Base-by-base conservation (phyloP, 1,140 invertebrate genomes). In the Trachymyrmex septentrionalis region DNA sequence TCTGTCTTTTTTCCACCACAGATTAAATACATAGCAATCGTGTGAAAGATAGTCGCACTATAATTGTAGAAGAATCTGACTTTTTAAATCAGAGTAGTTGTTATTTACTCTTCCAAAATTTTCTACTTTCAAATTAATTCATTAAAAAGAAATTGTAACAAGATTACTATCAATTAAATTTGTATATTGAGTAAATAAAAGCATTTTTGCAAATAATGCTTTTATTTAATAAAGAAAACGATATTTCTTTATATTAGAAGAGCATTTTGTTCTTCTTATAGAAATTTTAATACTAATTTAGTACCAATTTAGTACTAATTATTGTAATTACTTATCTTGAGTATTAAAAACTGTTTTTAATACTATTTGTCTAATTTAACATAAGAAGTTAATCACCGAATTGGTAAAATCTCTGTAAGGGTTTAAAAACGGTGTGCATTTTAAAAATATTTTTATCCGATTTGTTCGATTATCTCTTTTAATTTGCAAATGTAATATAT, bases 21-120 rank as follows among this genome's bases (percentile, higher is more conserved):
- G 71, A 89, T 87, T 89, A 78, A 66, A 78, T 82, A 82, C 66
- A 48, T n/a, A 72, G n/a, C 48, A 77, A 89, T 85, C 48, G 19
- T 24, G 27, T 67, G 27, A 69, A 85, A 38, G 72, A 86, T 55
- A 24, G 7, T 50, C 57, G 48, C 12, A 24, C 1, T n/a, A 48
- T 27, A 88, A 78, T 85, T 14, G 34, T 34, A 38, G 44, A 84
- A 48, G 78, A 73, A 78, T 90, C 30, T 84, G 24, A 27, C 7
- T 9, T 87, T 66, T 67, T 44, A 9, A 50, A 50, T 48, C 10
- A 19, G 16, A 78, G 75, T 38, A 55, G 9, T 44, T 30, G 16
- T 21, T 69, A 34, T 78, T 78, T 55, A 24, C 19, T 55, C 57
- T 64, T 89, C 24, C 14, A 61, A 87, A 81, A 44, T 72, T 1